Conservation (phyloP, 2,797 vertebrate genomes). For the Enteromius fasciolatus region DNA sequence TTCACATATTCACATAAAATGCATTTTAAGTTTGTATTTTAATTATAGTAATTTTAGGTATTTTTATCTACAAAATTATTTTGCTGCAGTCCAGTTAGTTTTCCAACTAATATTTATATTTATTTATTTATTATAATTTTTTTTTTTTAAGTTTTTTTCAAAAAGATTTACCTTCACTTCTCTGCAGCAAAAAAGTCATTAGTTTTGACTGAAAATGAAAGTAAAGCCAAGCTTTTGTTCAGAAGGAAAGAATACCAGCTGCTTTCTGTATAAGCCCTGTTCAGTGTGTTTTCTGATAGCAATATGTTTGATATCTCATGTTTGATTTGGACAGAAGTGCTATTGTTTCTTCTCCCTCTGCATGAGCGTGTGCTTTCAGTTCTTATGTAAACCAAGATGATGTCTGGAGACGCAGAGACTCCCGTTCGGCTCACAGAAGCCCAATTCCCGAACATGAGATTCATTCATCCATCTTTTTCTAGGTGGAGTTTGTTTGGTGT, state of each 20-base stretch:
- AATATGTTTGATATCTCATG: background rate
- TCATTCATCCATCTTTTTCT: background rate
- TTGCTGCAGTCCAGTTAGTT: background rate
- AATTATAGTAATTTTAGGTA: background rate
- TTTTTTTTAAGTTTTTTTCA: background rate
- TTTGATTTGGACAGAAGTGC: conserved; percentile 18
- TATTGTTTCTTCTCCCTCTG: conserved; percentile 20
- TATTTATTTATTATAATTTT: too few species aligned
- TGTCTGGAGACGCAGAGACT: background rate
- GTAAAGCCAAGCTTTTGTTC: background rate
- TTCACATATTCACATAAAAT: background rate
- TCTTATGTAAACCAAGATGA: conserved; percentile 1
- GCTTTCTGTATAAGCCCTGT: background rate
- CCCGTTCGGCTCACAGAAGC: background rate
- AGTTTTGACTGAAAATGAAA: background rate
- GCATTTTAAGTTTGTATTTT: background rate
- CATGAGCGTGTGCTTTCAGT: background rate
- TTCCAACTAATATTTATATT: background rate
- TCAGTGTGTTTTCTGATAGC: background rate
- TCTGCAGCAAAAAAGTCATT: background rate
- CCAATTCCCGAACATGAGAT: background rate
- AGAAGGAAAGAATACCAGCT: background rate
- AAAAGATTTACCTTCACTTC: too few species aligned
- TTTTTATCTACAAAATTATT: background rate
- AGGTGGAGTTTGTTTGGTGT: background rate